Base-by-base conservation (phyloP, 1,140 invertebrate genomes). In the Liolophura sinensis region DNA sequence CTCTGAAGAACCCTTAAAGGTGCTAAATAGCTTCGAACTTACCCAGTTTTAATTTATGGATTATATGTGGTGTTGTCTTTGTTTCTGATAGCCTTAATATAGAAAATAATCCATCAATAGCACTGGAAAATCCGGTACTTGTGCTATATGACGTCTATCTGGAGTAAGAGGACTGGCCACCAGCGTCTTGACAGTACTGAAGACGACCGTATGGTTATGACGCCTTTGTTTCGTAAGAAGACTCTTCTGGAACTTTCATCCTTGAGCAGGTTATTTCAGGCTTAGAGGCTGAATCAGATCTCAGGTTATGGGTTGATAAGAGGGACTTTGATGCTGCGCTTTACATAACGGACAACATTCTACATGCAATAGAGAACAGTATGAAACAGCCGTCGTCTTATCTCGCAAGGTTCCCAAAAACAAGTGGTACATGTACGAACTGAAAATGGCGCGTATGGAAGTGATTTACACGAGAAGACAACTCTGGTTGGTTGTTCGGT, bases 371-470 rank as follows among this genome's bases (percentile, higher is more conserved):
- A 49, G 85, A 87, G 22, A 85, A 86, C 60, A 90, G 89, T 75
- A 85, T 87, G 57, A 88, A 87, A 78, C 88, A 15, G 79, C 91
- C 49, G 79, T 90, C 24, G 76, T 91, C n/a, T 83, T 91, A 49
- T 88, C 88, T 64, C 85, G 89, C 71, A 82, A 85, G 51, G 90
- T 90, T 74, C 84, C 87, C 0, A 86, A 86, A 67, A 90, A 89
- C 16, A 86, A 89, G 46, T 91, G 89, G 89, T 90, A 89, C 73
- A 72, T 86, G 55, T 91, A 89, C 86, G 89, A 91, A 76, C 87
- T 88, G 15, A 87, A 89, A 65, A 82, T 77, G 76, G 75, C 76
- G 7, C 55, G 66, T 27, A 73, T 75, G 73, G 74, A 79, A 25
- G 65, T 65, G 24, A 59, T 72, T 40, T n/a, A n/a, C n/a, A n/a